Conservation (phyloP, 2,113 vertebrate species). For the Poecilia latipinna region DNA sequence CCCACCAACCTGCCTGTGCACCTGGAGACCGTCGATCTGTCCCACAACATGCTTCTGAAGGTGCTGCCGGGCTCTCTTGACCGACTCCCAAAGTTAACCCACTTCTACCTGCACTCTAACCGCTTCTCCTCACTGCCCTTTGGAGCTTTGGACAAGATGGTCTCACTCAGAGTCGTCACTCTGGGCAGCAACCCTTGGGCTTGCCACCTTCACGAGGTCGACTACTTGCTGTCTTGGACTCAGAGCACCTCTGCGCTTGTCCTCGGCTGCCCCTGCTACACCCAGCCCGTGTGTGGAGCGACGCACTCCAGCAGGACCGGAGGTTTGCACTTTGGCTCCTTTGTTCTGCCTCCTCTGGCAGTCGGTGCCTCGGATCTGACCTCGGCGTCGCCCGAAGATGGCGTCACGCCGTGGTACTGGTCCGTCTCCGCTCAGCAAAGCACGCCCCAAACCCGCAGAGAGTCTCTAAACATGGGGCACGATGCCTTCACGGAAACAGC, state of each 20-base stretch:
- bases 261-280: conserved; percentile 86
- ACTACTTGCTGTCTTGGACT: conserved; percentile 85
- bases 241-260: conserved; percentile 78
- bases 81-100: conserved; percentile 81
- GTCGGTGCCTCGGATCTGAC: conserved; percentile 41
- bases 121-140: conserved; percentile 86
- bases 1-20: conserved; percentile 93
- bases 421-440: conserved; percentile 48
- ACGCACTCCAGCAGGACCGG: conserved; percentile 50
- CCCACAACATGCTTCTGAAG: conserved; percentile 89
- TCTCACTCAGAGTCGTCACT: conserved; percentile 82
- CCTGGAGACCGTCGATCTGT: conserved; percentile 88
- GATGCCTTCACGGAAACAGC: conserved; percentile 26
- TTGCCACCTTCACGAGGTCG: conserved; percentile 83
- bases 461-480: conserved; percentile 15
- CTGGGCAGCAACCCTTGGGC: conserved; percentile 92
- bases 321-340: conserved; percentile 74
- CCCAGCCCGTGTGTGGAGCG: conserved; percentile 70
- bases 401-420: conserved; percentile 56
- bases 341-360: conserved; percentile 65
- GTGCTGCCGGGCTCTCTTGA: conserved; percentile 89
- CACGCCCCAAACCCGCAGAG: conserved; percentile 25
- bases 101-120: conserved; percentile 92
- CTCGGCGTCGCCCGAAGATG: conserved; percentile 34
- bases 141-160: conserved; percentile 84